Base-by-base conservation (phyloP, 2,797 vertebrate species). In the Arrhamphus sclerolepis region DNA sequence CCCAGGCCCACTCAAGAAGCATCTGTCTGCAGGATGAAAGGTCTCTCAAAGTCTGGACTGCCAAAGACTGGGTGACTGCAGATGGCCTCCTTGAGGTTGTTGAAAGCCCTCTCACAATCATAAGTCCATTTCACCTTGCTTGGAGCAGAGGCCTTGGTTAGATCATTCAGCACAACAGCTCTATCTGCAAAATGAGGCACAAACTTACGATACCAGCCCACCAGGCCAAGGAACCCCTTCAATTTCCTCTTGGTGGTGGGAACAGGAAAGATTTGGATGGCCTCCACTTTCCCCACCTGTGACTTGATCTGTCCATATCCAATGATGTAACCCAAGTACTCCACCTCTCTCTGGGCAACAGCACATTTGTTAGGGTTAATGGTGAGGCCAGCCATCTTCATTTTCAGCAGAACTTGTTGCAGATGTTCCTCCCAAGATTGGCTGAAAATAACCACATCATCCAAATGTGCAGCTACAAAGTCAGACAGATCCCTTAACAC, bases 171-270 rank as follows among this genome's bases (percentile, higher is more conserved):
- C 24, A 26, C 24, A 3, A 6, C 24, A 3, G 24, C 2, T 3
- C 6, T 2, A 2, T 26, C 24, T 6, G 24, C 24, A 26, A 26
- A 26, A 26, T 26, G 24, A 3, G 24, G 24, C 10, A 20, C 22
- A 4, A 14, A 46, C 20, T 46, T 46, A 4, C 19, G 5, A 6
- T 46, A 24, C 44, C 44, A 22, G 9, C 19, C 44, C 20, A 46
- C 44, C 19, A 46, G 21, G 13, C 44, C 20, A 4, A 46, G 19
- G 22, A 22, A 46, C 8, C 44, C 13, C 13, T 1, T 46, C 43
- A 46, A 19, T 20, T 46, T 46, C 44, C 8, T 48, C 22, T 48
- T 48, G n/a, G 24, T 48, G 6, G 46, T 28, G 17, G 46, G 46
- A 9, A 48, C 16, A 3, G 16, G 46, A 4, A 17, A 48, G 24